Percentiles rank a stretch among this genome's conserved stretches.
Conservation (phyloP, 2,113 vertebrate genomes). For the Tragelaphus buxtoni region DNA sequence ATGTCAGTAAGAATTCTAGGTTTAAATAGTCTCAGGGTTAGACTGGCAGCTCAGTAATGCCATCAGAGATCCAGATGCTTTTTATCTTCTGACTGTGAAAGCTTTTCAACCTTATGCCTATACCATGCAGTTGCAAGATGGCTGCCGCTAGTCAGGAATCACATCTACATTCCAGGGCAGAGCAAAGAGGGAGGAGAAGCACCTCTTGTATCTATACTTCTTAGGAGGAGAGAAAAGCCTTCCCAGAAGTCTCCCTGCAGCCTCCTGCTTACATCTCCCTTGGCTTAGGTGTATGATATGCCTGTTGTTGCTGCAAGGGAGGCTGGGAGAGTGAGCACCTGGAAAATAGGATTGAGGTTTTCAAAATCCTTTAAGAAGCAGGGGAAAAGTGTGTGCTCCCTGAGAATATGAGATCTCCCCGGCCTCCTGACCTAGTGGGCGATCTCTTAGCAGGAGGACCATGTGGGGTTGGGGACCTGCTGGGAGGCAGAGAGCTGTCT, state of each 20-base stretch:
- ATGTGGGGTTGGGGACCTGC: no score
- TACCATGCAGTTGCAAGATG: not conserved
- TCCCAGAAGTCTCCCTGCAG: no score
- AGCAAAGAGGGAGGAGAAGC: no score
- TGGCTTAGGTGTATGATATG: fast-evolving
- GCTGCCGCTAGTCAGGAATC: not conserved
- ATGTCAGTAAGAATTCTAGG: not conserved
- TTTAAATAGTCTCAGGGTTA: no score
- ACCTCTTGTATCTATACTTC: fast-evolving
- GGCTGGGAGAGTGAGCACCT: not conserved
- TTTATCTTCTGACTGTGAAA: not conserved
- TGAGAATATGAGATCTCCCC: not conserved
- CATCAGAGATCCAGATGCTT: not conserved
- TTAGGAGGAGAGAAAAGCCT: not conserved
- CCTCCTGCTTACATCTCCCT: fast-evolving
- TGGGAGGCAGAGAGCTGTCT: not conserved
- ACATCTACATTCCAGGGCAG: not conserved
- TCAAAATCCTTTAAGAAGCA: not conserved
- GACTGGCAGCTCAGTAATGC: not conserved
- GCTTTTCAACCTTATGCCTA: not conserved
- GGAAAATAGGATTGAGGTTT: not conserved
- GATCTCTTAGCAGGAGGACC: not conserved
- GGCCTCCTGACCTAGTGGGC: not conserved
- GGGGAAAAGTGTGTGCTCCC: not conserved
- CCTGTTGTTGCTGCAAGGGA: not conserved